These are phyloP conservation scores for Papilio glaucus DNA, from an alignment of 1,140 invertebrate genomes.

Conservation along the genomic window DNA sequence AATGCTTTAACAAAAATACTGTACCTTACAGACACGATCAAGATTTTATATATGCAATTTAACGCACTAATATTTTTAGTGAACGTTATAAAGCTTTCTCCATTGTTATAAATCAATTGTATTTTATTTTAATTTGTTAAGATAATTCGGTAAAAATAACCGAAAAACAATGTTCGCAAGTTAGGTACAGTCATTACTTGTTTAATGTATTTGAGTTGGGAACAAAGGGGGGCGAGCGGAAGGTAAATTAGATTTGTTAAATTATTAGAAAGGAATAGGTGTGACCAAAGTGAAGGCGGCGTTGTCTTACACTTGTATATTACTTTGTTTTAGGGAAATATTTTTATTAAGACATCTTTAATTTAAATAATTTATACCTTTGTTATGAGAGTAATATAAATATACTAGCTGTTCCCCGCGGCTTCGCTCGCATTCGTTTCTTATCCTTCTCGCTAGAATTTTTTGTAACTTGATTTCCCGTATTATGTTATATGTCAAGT, in stretches of 20 bases:
- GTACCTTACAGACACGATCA: not conserved
- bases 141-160: not conserved
- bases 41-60: too few species aligned
- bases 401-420: too few species aligned
- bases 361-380: too few species aligned
- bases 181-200: not conserved
- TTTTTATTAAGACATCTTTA: too few species aligned
- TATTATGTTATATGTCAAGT: too few species aligned
- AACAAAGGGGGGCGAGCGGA: not conserved
- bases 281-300: not conserved
- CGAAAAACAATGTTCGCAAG: not conserved
- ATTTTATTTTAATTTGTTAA: not conserved
- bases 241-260: conserved; percentile 1
- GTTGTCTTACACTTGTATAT: not conserved
- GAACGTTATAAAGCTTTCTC: too few species aligned
- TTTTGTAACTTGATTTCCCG: too few species aligned
- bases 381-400: too few species aligned
- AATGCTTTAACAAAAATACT: conserved; percentile 1
- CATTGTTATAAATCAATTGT: not conserved
- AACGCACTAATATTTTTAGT: not conserved
- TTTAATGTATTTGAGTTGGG: conserved; percentile 8
- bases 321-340: not conserved
- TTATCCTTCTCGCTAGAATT: too few species aligned
- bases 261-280: conserved; percentile 6
- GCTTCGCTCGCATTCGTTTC: too few species aligned